Evolutionary conservation across 2,888 invertebrate genomes (phyloP), one percentile per base, ranked within the genome.

Genomic region (Sminthurinus aureus): DNA sequence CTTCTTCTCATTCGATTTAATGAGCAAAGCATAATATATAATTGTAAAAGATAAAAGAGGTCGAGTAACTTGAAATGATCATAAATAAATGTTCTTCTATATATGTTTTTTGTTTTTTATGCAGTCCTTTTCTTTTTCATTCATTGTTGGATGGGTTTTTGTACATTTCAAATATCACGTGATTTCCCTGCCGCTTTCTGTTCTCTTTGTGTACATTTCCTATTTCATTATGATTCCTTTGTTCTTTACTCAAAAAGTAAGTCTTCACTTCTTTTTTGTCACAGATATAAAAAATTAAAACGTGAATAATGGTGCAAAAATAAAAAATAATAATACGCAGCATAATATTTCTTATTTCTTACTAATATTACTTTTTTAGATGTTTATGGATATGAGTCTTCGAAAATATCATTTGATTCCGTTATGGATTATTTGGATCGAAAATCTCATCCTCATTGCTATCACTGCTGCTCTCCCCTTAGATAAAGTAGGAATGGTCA

Each of bases 321-420:
- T n/a, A n/a, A n/a, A n/a, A n/a, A n/a, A n/a, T n/a, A n/a, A n/a
- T n/a, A n/a, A n/a, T n/a, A n/a, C n/a, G n/a, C n/a, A n/a, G n/a
- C n/a, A n/a, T n/a, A n/a, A 13, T 13, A 52, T 52, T 52, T 52
- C 52, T 52, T 52, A 11, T 8, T 52, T 52, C 52, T 13, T 52
- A n/a, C n/a, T n/a, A n/a, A n/a, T 66, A n/a, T 66, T 8, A 66
- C 66, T 9, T 9, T 9, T 71, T 6, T 8, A 71, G 24, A 71
- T 20, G 18, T 71, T 22, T 71, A 22, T 9, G 71, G 71, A 22
- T 22, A 71, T 71, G 71, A 22, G 13, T 11, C 20, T 9, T 22
- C 24, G 71, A 24, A 71, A 71, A 22, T 71, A 22, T 71, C 22
- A 71, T 71, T 71, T 71, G 71, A 71, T 22, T 71, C 71, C 71